Base-by-base conservation (phyloP, 2,888 invertebrate species). In the Drosophila ezoana region DNA sequence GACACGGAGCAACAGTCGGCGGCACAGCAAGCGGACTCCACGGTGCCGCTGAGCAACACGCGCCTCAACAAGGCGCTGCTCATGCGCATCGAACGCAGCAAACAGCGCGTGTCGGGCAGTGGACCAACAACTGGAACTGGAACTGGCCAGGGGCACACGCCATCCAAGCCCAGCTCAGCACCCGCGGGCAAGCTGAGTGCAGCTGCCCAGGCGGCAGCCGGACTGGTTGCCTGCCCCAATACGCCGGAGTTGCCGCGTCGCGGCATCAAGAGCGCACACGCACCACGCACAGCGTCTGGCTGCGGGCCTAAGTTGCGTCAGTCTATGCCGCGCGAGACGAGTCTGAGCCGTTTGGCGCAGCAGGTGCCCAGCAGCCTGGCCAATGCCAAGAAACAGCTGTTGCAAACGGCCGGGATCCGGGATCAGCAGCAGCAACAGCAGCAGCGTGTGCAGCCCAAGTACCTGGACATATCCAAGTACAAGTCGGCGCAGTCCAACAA, bases 61-160 rank as follows among this genome's bases (percentile, higher is more conserved):
- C 94, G 93, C 64, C 95, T 95, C 80, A 97, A 97, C 90, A 94
- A 96, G 75, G 95, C 96, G n/a, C 93, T 95, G 67, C 94, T 95
- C 89, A 93, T 96, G 92, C 93, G 96, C 45, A 92, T 92, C 57
- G 92, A 92, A 59, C 87, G 92, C 8, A 92, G 92, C 74, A 92
- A 92, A 47, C 91, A 91, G 66, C 90, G 90, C 44, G 91, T 90
- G 1, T 83, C 89, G 13, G 90, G 70, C 20, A 60, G 33, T 10
- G 72, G 47, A 37, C 11, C 45, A 13, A 69, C 56, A 20, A 33
- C 10, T 8, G 72, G 35, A 3, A 44, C 8, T 11, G 56, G 43
- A 1, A n/a, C n/a, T 23, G 56, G 54, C 4, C 45, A 45, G 14
- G 16, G 60, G 20, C 76, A 66, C 35, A 77, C 81, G 1, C 85